phyloP scores from a whole-genome alignment of 1,140 invertebrate species.

The Philaenus spumarius region DNA sequence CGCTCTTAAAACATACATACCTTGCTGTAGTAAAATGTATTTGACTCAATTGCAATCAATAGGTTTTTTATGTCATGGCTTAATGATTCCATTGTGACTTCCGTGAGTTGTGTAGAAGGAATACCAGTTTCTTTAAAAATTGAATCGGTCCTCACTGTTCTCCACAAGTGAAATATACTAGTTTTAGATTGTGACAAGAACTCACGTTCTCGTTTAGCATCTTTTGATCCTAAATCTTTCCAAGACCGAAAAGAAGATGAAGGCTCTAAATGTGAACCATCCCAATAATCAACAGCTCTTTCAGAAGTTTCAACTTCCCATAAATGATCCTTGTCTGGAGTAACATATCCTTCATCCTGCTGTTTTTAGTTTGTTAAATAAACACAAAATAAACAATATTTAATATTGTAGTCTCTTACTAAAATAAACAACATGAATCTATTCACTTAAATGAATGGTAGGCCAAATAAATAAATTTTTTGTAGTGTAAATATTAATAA shows the following conservation, averaged over 20 bases:
- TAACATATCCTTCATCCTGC: slow-evolving; percentile 12
- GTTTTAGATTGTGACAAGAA: neutral
- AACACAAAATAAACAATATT: too few species aligned
- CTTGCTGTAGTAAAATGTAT: neutral
- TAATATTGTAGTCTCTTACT: too few species aligned
- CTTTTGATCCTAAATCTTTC: neutral
- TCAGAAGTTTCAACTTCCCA: neutral
- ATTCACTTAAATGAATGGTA: too few species aligned
- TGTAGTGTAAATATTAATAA: too few species aligned
- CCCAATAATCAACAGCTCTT: neutral
- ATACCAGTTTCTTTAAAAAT: neutral
- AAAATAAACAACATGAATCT: too few species aligned
- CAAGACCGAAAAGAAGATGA: neutral
- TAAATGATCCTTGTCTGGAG: slow-evolving; percentile 7
- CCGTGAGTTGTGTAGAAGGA: neutral
- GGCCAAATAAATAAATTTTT: too few species aligned
- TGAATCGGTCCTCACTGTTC: neutral
- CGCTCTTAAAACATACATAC: too few species aligned
- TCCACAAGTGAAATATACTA: neutral
- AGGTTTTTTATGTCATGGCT: neutral
- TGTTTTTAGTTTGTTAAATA: neutral
- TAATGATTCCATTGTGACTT: neutral
- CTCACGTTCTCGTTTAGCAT: neutral
- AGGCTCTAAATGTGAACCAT: neutral
- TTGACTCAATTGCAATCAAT: neutral